Evolutionary conservation across 2,113 vertebrate species (phyloP), one percentile per base, ranked within the genome.

Genomic region (Meriones unguiculatus): DNA sequence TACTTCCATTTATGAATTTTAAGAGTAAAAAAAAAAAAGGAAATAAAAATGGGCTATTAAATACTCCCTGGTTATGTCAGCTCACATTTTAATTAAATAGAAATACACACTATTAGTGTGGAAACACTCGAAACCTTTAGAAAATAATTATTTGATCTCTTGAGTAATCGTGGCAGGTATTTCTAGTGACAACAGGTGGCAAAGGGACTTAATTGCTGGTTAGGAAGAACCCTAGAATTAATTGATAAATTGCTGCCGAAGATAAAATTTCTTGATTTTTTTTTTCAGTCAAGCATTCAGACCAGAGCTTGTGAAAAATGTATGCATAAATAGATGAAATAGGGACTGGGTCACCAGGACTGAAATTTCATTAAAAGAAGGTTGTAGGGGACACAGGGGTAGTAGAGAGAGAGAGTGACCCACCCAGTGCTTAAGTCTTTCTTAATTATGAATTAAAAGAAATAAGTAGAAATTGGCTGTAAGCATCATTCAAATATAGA

Each of bases 31-130:
- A 46, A 46, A 57, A 82, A 17, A 10, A 38, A 59, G 24, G 46
- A 28, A 62, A 30, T 50, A 6, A 81, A 54, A 90, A 80, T 38
- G 50, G 73, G 5, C 32, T 75, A 59, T 50, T 50, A 76, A 62
- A 50, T 69, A 20, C 35, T 67, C 9, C 2, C 72, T 86, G 6
- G 35, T 90, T 85, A 52, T 62, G 85, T 94, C 13, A 57, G 57
- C 35, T 82, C 5, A 57, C 12, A 30, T 69, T 93, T 93, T 85
- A 87, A 50, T 65, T 80, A 93, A 93, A 86, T 73, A 78, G 5
- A 67, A 7, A 67, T 57, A 35, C 1, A 25, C 32, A 78, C 12
- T 52, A 52, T n/a, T 35, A 62, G n/a, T 70, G 32, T 8, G 14
- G 38, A 38, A 52, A 52, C 14, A 38, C 22, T 52, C 10, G n/a